These are phyloP conservation scores for Danaus plexippus DNA, from an alignment of 1,140 invertebrate species.

Conservation along the genomic window DNA sequence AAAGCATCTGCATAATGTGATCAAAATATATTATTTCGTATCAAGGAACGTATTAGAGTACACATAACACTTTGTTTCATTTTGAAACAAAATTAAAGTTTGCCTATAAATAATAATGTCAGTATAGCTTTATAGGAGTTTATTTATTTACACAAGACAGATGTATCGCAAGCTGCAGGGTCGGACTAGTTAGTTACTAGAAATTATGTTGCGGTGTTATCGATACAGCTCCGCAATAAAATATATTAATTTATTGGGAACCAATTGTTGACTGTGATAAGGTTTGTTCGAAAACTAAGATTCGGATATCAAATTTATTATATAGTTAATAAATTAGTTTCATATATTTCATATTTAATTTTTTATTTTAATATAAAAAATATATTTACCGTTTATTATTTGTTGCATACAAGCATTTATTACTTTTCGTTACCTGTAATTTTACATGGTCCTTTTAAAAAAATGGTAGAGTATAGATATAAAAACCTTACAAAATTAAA, in stretches of 20 bases:
- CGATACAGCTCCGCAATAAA: conserved; percentile 51
- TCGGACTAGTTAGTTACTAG: conserved; percentile 36
- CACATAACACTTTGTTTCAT: too few relatives aligned
- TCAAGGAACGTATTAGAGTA: neutral
- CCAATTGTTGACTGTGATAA: conserved; percentile 35
- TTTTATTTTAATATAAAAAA: too few relatives aligned
- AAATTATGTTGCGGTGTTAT: conserved; percentile 56
- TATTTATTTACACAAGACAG: conserved; percentile 32
- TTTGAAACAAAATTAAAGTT: conserved; percentile 12
- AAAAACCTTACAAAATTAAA: too few relatives aligned
- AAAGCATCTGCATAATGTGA: too few relatives aligned
- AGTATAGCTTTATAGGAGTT: conserved; percentile 4
- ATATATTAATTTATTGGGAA: conserved; percentile 66
- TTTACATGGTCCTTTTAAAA: too few relatives aligned
- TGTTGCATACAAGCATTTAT: too few relatives aligned
- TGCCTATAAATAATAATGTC: neutral
- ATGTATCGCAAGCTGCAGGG: conserved; percentile 30
- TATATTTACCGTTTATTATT: too few relatives aligned
- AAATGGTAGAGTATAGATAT: too few relatives aligned
- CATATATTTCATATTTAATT: too few relatives aligned
- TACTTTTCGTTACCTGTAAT: too few relatives aligned
- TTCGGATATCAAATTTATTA: neutral
- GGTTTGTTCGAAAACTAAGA: neutral
- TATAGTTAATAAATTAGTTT: too few relatives aligned
- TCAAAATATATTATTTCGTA: conserved; percentile 16